Base-by-base conservation (phyloP, 2,888 invertebrate species). In the Trachelus tabidus region DNA sequence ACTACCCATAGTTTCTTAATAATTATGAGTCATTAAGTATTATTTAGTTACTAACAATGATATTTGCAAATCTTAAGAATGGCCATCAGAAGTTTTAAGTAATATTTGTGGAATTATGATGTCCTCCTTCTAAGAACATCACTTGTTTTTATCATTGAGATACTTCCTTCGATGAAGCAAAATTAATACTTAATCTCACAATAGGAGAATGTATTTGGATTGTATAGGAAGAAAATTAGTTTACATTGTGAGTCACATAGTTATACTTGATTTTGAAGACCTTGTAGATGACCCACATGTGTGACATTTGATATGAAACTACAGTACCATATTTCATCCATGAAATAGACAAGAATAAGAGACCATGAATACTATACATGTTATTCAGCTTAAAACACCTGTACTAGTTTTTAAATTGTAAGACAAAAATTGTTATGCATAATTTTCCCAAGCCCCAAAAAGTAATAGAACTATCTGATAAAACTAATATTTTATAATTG, bases 241-340 rank as follows among this genome's bases (percentile, higher is more conserved):
- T 40, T 56, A 23, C 9, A 56, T 56, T 23, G 9, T 56, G 15
- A 40, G 40, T 15, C 2, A 56, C 23, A 56, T 23, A 56, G 23
- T 56, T 56, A 56, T 56, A 23, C 56, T 56, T 56, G 23, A 56
- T 56, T 56, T 56, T 23, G 23, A 56, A 56, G 23, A 79, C 80
- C 80, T 81, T 80, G 80, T 81, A 73, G 75, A 84, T 85, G 85
- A 86, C 84, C 83, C 81, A 85, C 80, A 83, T 84, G 83, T 81
- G 81, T 82, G 82, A 86, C 81, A 87, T 85, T 83, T 84, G 87
- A 88, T 87, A 86, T 79, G 81, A 79, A 85, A 78, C 82, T 79
- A 80, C 76, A 81, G 81, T 88, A 87, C 83, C 80, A 81, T 86
- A 85, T 87, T 89, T 89, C 89, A 89, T 84, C 86, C 87, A 79